Percentiles rank a stretch among this genome's conserved stretches.
Conservation (phyloP, 2,888 invertebrate species). For the Macaria notata region DNA sequence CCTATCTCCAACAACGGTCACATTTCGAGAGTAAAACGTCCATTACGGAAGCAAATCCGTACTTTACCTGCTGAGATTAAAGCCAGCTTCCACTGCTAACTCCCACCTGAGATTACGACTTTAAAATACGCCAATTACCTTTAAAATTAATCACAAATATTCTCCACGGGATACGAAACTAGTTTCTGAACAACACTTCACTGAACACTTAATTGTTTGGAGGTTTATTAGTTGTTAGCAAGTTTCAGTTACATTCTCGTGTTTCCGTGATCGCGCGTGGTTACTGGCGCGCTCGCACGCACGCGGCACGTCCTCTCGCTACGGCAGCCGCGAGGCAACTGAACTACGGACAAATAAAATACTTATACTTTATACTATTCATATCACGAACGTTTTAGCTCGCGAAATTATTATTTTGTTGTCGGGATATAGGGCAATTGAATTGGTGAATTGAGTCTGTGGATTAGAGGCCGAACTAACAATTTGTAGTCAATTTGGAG, state of each 20-base stretch:
- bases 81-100: constrained; percentile 6
- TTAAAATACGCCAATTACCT: constrained; percentile 40
- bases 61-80: constrained; percentile 27
- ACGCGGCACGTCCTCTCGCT: constrained; percentile 55
- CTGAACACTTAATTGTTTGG: constrained; percentile 12
- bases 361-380: constrained; percentile 9
- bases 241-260: not conserved
- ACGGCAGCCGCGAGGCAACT: constrained; percentile 44
- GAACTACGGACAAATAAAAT: constrained; percentile 41
- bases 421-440: constrained; percentile 3
- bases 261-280: constrained; percentile 11
- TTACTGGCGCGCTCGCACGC: constrained; percentile 10
- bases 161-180: constrained; percentile 21
- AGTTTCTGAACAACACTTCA: constrained; percentile 27
- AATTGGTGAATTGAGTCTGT: not conserved
- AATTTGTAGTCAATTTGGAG: constrained; percentile 7
- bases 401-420: constrained; percentile 14
- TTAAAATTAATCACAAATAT: constrained; percentile 38
- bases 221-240: not conserved
- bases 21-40: constrained; percentile 5
- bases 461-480: constrained; percentile 10
- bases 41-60: constrained; percentile 23
- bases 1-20: not conserved
- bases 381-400: constrained; percentile 15
- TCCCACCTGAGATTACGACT: constrained; percentile 23